Percentiles rank a stretch among this genome's conserved stretches.
These are phyloP conservation scores for Artemisiospiza belli DNA, from an alignment of 2,113 vertebrate genomes.

Conservation along the genomic window DNA sequence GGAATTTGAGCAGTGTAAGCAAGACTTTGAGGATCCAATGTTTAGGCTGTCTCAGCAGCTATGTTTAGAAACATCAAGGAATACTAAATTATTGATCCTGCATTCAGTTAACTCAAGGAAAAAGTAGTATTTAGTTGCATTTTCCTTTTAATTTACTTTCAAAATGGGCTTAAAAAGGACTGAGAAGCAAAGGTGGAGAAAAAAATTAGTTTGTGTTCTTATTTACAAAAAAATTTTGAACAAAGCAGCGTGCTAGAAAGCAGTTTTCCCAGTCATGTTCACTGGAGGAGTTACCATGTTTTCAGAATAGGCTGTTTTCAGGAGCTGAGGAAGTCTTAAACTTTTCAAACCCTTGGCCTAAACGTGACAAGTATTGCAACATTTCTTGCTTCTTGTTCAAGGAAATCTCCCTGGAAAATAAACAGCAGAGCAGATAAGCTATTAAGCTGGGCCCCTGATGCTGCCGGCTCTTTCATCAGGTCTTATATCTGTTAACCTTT, in stretches of 20 bases:
- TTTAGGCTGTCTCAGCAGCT: background rate
- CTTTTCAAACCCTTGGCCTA: constrained; percentile 17
- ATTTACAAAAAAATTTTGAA: background rate
- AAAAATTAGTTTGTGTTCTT: background rate
- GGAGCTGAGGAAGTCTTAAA: background rate
- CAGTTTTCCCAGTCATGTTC: background rate
- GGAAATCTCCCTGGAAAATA: constrained; percentile 43
- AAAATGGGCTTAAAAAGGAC: constrained; percentile 33
- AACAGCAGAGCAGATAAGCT: constrained; percentile 28
- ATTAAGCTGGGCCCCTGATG: background rate
- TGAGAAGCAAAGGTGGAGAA: constrained; percentile 7
- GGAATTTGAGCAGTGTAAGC: background rate
- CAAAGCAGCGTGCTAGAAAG: background rate
- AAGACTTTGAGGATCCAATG: background rate
- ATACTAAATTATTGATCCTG: constrained; percentile 5
- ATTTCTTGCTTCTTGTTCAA: constrained; percentile 20
- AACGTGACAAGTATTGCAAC: constrained; percentile 6
- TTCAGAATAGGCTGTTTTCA: background rate
- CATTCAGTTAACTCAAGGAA: background rate
- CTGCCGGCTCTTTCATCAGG: constrained; percentile 30
- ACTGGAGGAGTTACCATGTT: background rate
- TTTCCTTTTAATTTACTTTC: constrained; percentile 31
- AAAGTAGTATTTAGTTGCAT: background rate
- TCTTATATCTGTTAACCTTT: constrained; percentile 45
- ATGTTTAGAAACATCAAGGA: background rate